Evolutionary conservation across 2,113 vertebrate species (phyloP), one percentile per base, ranked within the genome.

Genomic region (Propithecus coquereli): DNA sequence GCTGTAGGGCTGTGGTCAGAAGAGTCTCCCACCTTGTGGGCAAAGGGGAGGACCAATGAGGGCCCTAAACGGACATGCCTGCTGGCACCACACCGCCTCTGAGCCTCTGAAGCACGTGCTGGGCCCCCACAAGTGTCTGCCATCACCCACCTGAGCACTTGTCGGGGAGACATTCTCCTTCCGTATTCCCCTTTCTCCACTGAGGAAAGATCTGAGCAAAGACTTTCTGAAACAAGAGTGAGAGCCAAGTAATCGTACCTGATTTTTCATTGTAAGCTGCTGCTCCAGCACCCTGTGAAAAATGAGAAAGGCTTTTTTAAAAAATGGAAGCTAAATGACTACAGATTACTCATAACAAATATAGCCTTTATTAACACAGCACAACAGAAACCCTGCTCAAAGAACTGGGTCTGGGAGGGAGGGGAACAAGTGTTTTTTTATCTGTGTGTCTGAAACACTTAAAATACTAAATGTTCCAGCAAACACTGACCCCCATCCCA

Each of bases 201-300:
- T 20, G 32, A 79, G 92, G 81, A 63, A 57, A 94, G 73, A 68
- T 8, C 9, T 87, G 18, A 94, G 71, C 59, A 68, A 95, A 95
- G 57, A 22, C 1, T 79, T 90, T 88, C 68, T 65, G 77, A 90
- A 95, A 50, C 32, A 87, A 73, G 45, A 82, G 27, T 11, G 45
- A 68, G 2, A 90, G 6, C 12, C 25, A 95, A 43, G 40, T 14
- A 13, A 40, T 84, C 95, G 18, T 98, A 97, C 94, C 97, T 98
- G 96, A 74, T 92, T 85, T 88, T 43, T 94, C 63, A 5, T 4
- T 47, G 87, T 43, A 61, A 80, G 37, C 30, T 32, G 76, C 83
- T 68, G 79, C 93, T 90, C 63, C 66, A 25, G 52, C 3, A 37
- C 4, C 74, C 97, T 98, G 92, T 80, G n/a, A 90, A 93, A 96